Conservation (phyloP, 2,113 vertebrate genomes). For the Felis catus region F.catus_Fca126_mat1.0 CM031426.1:60488501-60489000, state of each 20-base stretch:
- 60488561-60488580: constrained; percentile 85
- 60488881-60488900: constrained; percentile 78
- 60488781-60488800: constrained; percentile 88
- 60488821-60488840: constrained; percentile 84
- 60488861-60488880: constrained; percentile 73
- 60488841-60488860: constrained; percentile 71
- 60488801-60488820: constrained; percentile 90
- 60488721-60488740: constrained; percentile 88
- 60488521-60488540: constrained; percentile 95
- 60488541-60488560: constrained; percentile 88
- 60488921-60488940: constrained; percentile 80
- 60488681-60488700: neutral
- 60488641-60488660: neutral
- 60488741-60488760: constrained; percentile 87
- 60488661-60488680: neutral
- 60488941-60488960: constrained; percentile 20
- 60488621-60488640: too few relatives aligned
- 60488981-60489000: constrained; percentile 76
- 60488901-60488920: constrained; percentile 83
- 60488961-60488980: constrained; percentile 91
- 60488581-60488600: constrained; percentile 84
- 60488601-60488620: neutral
- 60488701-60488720: neutral
- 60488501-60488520: constrained; percentile 98
- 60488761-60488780: constrained; percentile 89